A percentile compares a stretch with the other conserved stretches of the same genome.
phyloP scores from a whole-genome alignment of 2,797 vertebrate genomes.

The Borostomias antarcticus region DNA sequence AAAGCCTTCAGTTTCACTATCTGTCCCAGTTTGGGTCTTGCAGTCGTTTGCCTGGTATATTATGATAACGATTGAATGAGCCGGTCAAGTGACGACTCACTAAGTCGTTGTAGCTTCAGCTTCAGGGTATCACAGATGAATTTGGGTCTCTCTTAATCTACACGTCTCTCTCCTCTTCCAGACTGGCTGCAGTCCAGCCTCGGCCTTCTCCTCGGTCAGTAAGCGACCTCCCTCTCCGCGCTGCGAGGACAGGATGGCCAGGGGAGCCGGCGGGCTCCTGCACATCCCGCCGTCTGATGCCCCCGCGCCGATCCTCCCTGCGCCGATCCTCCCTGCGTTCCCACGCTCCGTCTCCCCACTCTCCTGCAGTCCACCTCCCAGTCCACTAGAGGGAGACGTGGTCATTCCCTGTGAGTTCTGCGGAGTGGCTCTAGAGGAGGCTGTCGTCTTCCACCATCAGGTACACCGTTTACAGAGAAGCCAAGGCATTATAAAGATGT shows the following conservation, averaged over 20 bases:
- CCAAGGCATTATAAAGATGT: not conserved
- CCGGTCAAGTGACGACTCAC: too few species aligned
- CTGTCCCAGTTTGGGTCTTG: not conserved
- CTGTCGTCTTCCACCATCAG: slow-evolving; percentile 94
- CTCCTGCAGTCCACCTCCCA: slow-evolving; percentile 70
- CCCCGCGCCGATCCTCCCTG: slow-evolving; percentile 70
- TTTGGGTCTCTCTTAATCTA: not conserved
- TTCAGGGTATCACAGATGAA: too few species aligned
- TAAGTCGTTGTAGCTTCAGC: too few species aligned
- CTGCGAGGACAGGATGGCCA: slow-evolving; percentile 53
- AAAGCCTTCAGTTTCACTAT: not conserved
- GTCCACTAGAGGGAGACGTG: slow-evolving; percentile 75
- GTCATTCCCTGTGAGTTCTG: slow-evolving; percentile 97
- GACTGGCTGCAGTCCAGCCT: slow-evolving; percentile 91
- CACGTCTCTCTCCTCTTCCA: slow-evolving; percentile 57
- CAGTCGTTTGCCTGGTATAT: not conserved
- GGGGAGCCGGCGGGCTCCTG: slow-evolving; percentile 56
- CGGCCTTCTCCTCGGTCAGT: slow-evolving; percentile 86
- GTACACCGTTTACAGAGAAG: slow-evolving; percentile 56
- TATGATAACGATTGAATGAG: too few species aligned
- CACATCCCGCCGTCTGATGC: slow-evolving; percentile 57
- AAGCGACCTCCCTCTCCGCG: slow-evolving; percentile 77
- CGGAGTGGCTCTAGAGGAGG: slow-evolving; percentile 88
- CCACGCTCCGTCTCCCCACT: slow-evolving; percentile 67
- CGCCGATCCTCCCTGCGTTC: slow-evolving; percentile 71